Evolutionary conservation across 2,797 vertebrate species (phyloP).

Genomic region (Sebastolobus altivelis): DNA sequence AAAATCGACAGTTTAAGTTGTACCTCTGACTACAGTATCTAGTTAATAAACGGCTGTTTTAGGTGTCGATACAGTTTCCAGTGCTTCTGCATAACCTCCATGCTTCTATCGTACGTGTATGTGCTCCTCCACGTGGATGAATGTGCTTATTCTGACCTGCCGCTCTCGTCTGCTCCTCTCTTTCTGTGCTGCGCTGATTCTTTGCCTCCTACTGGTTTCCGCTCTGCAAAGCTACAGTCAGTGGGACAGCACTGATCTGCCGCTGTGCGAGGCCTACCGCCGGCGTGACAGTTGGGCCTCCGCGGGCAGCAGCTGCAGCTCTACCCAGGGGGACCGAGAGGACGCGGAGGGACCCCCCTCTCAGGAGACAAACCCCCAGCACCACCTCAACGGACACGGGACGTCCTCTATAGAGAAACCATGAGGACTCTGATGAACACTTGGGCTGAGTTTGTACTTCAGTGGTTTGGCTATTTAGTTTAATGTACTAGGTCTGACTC

Average conservation of each 20-base stretch:
- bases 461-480: conserved; percentile 21
- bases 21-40: neutral
- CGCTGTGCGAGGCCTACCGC: conserved; percentile 94
- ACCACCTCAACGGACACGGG: conserved; percentile 90
- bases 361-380: conserved; percentile 84
- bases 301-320: conserved; percentile 84
- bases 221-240: conserved; percentile 95
- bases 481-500: conserved; percentile 1
- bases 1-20: conserved; percentile 21
- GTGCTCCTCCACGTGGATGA: conserved; percentile 54
- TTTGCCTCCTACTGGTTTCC: conserved; percentile 86
- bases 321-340: conserved; percentile 72
- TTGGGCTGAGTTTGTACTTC: neutral
- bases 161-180: conserved; percentile 78
- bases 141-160: conserved; percentile 80
- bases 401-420: conserved; percentile 83
- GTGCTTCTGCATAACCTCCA: conserved; percentile 57
- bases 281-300: conserved; percentile 89
- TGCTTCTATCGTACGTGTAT: conserved; percentile 46
- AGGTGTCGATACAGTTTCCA: conserved; percentile 16
- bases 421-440: conserved; percentile 70
- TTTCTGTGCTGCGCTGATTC: conserved; percentile 81
- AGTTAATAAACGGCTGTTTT: neutral
- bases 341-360: conserved; percentile 77
- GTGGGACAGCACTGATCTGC: conserved; percentile 93